Evolutionary conservation across 35 echinoderm and acorn worm genomes (phyloP).

Genomic region (Heliocidaris erythrogramma): DNA sequence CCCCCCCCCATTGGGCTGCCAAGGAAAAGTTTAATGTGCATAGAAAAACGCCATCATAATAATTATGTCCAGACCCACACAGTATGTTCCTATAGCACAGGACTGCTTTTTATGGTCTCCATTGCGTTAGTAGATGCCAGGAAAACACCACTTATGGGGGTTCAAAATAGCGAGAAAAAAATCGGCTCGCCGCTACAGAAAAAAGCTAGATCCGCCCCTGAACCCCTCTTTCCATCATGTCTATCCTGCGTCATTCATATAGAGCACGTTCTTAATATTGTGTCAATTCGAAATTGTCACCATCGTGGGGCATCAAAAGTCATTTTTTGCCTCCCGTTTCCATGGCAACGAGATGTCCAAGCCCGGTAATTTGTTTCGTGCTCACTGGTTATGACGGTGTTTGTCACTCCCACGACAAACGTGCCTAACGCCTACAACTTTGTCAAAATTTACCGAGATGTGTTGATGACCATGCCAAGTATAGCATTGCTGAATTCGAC

Average conservation of each 20-base stretch:
- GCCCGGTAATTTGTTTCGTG: background rate
- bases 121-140: too few species aligned
- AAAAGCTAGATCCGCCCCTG: too few species aligned
- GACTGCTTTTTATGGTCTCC: too few species aligned
- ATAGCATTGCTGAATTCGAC: background rate
- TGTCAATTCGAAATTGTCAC: background rate
- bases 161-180: too few species aligned
- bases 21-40: too few species aligned
- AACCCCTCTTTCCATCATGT: background rate
- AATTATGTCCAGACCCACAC: too few species aligned
- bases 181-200: too few species aligned
- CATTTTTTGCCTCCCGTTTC: background rate
- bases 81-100: too few species aligned
- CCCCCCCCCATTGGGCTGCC: too few species aligned
- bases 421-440: background rate
- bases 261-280: background rate
- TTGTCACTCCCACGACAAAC: background rate
- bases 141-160: too few species aligned
- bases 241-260: background rate
- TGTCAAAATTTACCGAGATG: background rate
- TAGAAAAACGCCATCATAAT: too few species aligned
- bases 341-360: background rate
- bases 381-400: background rate
- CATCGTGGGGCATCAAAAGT: background rate
- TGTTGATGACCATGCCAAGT: background rate